Evolutionary conservation across 2,113 vertebrate species (phyloP).

Genomic region (Thunnus maccoyii): DNA sequence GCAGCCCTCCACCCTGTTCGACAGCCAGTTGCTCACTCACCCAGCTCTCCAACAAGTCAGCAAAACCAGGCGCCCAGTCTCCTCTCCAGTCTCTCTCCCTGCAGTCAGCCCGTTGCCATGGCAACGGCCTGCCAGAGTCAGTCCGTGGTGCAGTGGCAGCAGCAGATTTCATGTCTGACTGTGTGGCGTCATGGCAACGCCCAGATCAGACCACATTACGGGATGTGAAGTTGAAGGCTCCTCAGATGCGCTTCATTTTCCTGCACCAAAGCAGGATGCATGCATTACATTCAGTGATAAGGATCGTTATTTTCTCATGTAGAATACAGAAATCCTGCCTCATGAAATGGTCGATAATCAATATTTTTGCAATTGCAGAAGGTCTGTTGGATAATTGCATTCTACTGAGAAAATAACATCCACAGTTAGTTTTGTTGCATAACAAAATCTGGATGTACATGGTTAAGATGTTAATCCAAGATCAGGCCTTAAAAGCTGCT

Average conservation of each 20-base stretch:
- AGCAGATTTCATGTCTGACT: slow-evolving; percentile 52
- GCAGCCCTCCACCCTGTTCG: background rate
- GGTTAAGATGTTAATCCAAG: slow-evolving; percentile 56
- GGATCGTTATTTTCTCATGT: slow-evolving; percentile 4
- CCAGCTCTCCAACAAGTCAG: slow-evolving; percentile 12
- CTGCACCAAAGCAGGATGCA: background rate
- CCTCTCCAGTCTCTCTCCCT: slow-evolving; percentile 19
- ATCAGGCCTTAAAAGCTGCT: slow-evolving; percentile 53
- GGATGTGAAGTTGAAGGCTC: background rate
- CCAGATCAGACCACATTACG: slow-evolving; percentile 50
- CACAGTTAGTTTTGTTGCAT: slow-evolving; percentile 18
- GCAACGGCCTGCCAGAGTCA: slow-evolving; percentile 48
- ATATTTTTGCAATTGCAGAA: background rate
- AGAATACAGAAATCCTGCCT: background rate
- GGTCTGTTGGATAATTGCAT: slow-evolving; percentile 27
- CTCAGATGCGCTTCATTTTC: background rate
- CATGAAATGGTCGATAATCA: background rate
- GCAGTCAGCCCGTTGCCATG: slow-evolving; percentile 56
- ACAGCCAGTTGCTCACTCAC: slow-evolving; percentile 11
- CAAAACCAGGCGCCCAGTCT: background rate
- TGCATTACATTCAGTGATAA: background rate
- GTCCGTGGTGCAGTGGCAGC: slow-evolving; percentile 36
- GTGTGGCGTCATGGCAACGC: slow-evolving; percentile 63
- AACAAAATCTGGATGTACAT: slow-evolving; percentile 45
- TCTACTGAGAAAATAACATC: slow-evolving; percentile 14